Conservation (phyloP, 2,888 invertebrate species). For the Linnaemya tessellans region DNA sequence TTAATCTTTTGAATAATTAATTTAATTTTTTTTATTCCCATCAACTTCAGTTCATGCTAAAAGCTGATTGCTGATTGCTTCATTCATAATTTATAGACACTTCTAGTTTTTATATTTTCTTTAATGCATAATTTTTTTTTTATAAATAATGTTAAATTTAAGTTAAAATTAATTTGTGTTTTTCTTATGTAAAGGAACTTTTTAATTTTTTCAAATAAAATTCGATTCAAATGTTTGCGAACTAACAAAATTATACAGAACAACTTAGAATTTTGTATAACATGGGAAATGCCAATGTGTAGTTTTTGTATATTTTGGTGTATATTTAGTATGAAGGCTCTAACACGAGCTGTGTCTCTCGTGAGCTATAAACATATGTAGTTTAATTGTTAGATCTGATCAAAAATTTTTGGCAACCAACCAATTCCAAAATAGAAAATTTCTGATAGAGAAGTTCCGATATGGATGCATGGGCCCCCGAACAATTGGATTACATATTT, state of each 20-base stretch:
- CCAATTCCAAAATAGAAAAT: no score
- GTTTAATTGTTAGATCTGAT: no score
- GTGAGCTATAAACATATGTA: background rate
- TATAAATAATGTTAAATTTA: conserved; percentile 2
- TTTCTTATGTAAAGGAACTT: conserved; percentile 58
- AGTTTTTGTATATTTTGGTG: background rate
- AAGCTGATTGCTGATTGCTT: conserved; percentile 50
- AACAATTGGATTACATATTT: no score
- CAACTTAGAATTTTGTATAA: background rate
- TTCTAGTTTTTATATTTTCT: conserved; percentile 7
- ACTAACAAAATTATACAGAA: background rate
- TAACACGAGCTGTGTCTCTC: background rate
- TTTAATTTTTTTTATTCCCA: conserved; percentile 47
- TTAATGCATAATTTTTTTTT: conserved; percentile 20
- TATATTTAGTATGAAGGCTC: background rate
- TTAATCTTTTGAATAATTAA: conserved; percentile 37
- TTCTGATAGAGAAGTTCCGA: no score
- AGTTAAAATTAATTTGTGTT: conserved; percentile 11
- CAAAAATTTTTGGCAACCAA: no score
- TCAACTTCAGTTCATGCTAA: conserved; percentile 37
- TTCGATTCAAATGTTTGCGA: background rate
- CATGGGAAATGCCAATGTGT: background rate
- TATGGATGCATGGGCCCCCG: no score
- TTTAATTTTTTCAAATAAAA: conserved; percentile 12
- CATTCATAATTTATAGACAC: conserved; percentile 26